Conservation (phyloP, 23 tunicate species). For the Ciona savignyi region DNA sequence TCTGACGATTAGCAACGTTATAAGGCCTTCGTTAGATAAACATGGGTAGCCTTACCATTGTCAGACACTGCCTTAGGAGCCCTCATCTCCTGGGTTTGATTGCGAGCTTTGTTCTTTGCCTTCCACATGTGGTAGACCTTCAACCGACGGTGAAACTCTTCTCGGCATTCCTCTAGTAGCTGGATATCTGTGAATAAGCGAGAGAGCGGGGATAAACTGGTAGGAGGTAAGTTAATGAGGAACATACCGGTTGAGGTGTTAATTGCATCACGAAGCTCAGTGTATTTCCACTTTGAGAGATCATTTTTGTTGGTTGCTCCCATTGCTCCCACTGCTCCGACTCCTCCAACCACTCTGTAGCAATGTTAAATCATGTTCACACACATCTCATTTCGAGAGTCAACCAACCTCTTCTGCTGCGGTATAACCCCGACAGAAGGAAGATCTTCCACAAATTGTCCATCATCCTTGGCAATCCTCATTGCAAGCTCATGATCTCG, state of each 20-base stretch:
- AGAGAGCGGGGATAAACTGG: too few species aligned
- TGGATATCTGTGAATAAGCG: slow-evolving; percentile 42
- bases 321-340: not conserved
- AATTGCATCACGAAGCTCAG: slow-evolving; percentile 91
- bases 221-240: too few species aligned
- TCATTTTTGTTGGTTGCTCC: slow-evolving; percentile 33
- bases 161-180: slow-evolving; percentile 81
- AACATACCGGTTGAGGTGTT: slow-evolving; percentile 98
- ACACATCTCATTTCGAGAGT: too few species aligned
- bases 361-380: not conserved
- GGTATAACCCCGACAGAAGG: slow-evolving; percentile 39
- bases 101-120: slow-evolving; percentile 72
- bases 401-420: slow-evolving; percentile 55
- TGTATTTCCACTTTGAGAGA: slow-evolving; percentile 74
- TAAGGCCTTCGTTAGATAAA: too few species aligned
- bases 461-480: slow-evolving; percentile 92
- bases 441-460: slow-evolving; percentile 63
- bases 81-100: slow-evolving; percentile 53
- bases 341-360: slow-evolving; percentile 18
- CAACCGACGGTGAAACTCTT: slow-evolving; percentile 91
- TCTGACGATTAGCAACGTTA: too few species aligned
- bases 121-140: slow-evolving; percentile 98
- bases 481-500: slow-evolving; percentile 87
- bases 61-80: slow-evolving; percentile 62
- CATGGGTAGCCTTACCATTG: too few species aligned